These are phyloP conservation scores for Cephalopachus bancanus DNA, from an alignment of 2,797 vertebrate species.

Conservation along the genomic window DNA sequence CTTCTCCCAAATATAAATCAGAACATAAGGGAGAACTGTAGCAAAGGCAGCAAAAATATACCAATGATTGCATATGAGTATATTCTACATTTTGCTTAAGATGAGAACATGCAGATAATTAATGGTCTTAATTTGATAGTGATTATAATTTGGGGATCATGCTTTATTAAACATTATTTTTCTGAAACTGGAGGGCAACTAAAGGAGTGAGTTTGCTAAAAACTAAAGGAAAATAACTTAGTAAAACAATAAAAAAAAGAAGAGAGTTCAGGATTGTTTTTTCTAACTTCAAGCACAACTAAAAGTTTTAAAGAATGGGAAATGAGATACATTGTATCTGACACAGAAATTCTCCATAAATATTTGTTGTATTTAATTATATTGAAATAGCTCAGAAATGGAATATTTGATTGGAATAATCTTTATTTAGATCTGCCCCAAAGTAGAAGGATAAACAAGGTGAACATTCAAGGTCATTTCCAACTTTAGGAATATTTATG, in stretches of 20 bases:
- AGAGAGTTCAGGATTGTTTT: neutral
- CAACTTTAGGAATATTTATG: constrained; percentile 56
- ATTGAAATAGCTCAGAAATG: neutral
- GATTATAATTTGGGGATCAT: constrained; percentile 27
- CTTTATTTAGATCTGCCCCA: neutral
- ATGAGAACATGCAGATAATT: constrained; percentile 49
- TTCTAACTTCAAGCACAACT: constrained; percentile 53
- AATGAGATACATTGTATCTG: neutral
- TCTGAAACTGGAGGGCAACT: neutral
- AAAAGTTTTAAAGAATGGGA: constrained; percentile 9
- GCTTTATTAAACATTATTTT: constrained; percentile 52
- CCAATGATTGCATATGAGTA: constrained; percentile 13
- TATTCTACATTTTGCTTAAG: constrained; percentile 46
- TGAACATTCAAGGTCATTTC: constrained; percentile 56
- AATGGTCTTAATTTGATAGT: constrained; percentile 50
- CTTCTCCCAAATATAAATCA: constrained; percentile 32
- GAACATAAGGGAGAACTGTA: constrained; percentile 10
- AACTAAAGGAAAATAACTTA: neutral
- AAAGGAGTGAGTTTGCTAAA: neutral
- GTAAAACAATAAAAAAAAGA: constrained; percentile 24
- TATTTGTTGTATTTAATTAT: constrained; percentile 18
- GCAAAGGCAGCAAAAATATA: neutral
- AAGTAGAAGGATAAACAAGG: neutral
- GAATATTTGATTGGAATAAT: neutral
- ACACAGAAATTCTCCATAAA: constrained; percentile 10